These are phyloP conservation scores for Luperina nickerlii DNA, from an alignment of 2,888 invertebrate genomes.

Conservation along the genomic window DNA sequence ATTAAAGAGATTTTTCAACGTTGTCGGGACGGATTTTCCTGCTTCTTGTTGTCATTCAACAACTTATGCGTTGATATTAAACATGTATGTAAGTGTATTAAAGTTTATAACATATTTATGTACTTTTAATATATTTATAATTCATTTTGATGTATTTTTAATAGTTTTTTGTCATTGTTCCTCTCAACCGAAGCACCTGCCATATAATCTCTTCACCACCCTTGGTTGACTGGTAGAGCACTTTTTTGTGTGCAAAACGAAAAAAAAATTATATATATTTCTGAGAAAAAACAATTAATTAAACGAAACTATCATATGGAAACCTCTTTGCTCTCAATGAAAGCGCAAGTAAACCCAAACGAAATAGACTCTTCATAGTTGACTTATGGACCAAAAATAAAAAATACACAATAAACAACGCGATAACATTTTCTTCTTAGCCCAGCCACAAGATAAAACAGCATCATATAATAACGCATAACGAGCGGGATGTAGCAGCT, in stretches of 20 bases:
- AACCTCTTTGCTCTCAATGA: not conserved
- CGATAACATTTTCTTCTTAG: conserved; percentile 16
- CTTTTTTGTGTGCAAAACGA: too few relatives aligned
- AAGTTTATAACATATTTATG: too few relatives aligned
- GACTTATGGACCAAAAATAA: not conserved
- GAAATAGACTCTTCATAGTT: not conserved
- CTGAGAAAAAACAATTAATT: not conserved
- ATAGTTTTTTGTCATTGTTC: too few relatives aligned
- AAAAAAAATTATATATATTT: too few relatives aligned
- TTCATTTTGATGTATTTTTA: too few relatives aligned
- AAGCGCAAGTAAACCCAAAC: not conserved
- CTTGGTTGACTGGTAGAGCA: not conserved
- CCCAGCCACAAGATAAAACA: conserved; percentile 37
- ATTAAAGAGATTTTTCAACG: not conserved
- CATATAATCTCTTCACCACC: too few relatives aligned
- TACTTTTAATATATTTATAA: too few relatives aligned
- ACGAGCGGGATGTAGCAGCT: conserved; percentile 15
- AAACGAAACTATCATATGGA: not conserved
- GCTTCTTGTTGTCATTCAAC: not conserved
- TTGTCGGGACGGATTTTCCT: conserved; percentile 4
- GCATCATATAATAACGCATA: conserved; percentile 41
- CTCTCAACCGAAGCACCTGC: too few relatives aligned
- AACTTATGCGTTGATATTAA: not conserved
- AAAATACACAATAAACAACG: conserved; percentile 8
- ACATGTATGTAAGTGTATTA: not conserved